Conservation (phyloP, 2,888 invertebrate genomes). For the Melanostoma mellinum region DNA sequence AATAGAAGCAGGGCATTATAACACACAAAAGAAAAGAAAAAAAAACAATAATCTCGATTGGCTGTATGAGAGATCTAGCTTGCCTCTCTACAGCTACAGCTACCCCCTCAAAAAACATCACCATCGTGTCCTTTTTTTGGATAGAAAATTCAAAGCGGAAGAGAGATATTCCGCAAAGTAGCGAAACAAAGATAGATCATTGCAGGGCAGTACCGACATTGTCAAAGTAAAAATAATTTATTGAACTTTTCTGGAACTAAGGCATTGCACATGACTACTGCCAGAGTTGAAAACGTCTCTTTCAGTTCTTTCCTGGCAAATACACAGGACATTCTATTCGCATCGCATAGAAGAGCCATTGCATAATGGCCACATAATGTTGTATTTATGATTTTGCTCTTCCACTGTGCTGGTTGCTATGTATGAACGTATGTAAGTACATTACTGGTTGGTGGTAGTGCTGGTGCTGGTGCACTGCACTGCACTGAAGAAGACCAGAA, state of each 20-base stretch:
- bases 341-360: constrained; percentile 19
- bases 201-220: constrained; percentile 67
- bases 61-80: constrained; percentile 24
- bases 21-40: constrained; percentile 8
- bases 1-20: constrained; percentile 6
- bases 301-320: constrained; percentile 54
- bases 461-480: constrained; percentile 8
- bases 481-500: constrained; percentile 3
- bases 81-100: background rate
- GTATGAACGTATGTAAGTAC: background rate
- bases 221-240: constrained; percentile 70
- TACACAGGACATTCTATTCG: constrained; percentile 52
- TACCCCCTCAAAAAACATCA: constrained; percentile 37
- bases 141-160: constrained; percentile 58
- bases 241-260: constrained; percentile 64
- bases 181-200: constrained; percentile 70
- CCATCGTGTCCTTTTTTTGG: constrained; percentile 43
- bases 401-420: constrained; percentile 27
- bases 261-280: constrained; percentile 67
- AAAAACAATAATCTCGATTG: constrained; percentile 31
- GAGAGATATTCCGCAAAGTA: constrained; percentile 66
- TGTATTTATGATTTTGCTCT: constrained; percentile 66
- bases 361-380: constrained; percentile 65
- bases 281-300: constrained; percentile 58
- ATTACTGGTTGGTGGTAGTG: constrained; percentile 8